These are phyloP conservation scores for Ptilorrhoa leucosticta DNA, from an alignment of 2,113 vertebrate species.

Conservation along the genomic window DNA sequence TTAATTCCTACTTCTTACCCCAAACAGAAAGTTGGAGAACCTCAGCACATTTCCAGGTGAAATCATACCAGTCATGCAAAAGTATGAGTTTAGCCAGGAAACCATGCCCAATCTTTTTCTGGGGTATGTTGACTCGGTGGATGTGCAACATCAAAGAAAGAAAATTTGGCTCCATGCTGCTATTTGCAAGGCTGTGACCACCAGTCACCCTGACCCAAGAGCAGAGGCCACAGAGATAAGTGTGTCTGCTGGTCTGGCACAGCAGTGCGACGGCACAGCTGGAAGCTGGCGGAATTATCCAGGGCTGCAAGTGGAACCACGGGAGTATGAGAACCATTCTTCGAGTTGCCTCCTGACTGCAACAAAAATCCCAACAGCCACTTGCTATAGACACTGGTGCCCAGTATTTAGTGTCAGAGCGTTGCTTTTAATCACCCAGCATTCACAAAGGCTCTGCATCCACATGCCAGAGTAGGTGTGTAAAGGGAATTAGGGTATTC, in stretches of 20 bases:
- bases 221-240: background rate
- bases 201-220: background rate
- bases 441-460: background rate
- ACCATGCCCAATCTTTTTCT: rapidly evolving
- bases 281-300: background rate
- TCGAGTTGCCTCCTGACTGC: background rate
- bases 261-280: rapidly evolving
- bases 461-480: too few relatives aligned
- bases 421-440: background rate
- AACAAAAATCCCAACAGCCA: background rate
- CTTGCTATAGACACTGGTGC: background rate
- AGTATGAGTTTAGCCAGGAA: background rate
- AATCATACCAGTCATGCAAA: background rate
- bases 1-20: background rate
- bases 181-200: background rate
- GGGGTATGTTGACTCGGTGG: background rate
- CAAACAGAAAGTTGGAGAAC: background rate
- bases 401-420: background rate
- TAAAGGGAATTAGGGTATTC: background rate
- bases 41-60: background rate
- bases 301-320: background rate
- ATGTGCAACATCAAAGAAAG: background rate
- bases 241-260: background rate
- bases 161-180: background rate
- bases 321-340: background rate